Conservation (phyloP, 2,888 invertebrate genomes). For the Limnephilus rhombicus region DNA sequence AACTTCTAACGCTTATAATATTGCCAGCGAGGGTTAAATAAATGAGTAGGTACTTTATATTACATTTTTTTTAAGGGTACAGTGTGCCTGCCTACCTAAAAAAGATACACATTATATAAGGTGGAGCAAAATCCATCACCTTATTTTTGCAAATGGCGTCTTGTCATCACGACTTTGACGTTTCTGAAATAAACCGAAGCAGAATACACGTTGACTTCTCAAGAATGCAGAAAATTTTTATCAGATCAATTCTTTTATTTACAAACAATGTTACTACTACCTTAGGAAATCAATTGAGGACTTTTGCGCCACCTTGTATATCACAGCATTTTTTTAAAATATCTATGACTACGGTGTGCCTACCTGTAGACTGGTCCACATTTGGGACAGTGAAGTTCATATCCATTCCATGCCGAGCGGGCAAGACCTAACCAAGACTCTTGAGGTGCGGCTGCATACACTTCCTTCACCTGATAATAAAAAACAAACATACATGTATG, state of each 20-base stretch:
- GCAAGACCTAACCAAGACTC: conserved; percentile 83
- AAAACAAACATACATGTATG: background rate
- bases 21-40: background rate
- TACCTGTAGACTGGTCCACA: conserved; percentile 82
- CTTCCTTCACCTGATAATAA: conserved; percentile 68
- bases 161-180: no score
- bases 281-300: no score
- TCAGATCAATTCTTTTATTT: no score
- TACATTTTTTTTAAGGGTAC: background rate
- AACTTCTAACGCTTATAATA: background rate
- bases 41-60: background rate
- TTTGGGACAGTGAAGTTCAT: conserved; percentile 85
- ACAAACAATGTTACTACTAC: no score
- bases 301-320: no score
- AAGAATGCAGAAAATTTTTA: no score
- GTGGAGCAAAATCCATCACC: no score
- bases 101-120: no score
- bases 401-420: conserved; percentile 88
- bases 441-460: conserved; percentile 67
- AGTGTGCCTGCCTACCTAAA: conserved; percentile 38
- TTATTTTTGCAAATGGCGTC: no score
- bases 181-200: no score
- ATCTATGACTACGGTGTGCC: background rate
- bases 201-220: no score
- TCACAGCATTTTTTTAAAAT: no score